Evolutionary conservation across 1,140 invertebrate genomes (phyloP), one percentile per base, ranked within the genome.

Genomic region (Venustaconcha ellipsiformis): DNA sequence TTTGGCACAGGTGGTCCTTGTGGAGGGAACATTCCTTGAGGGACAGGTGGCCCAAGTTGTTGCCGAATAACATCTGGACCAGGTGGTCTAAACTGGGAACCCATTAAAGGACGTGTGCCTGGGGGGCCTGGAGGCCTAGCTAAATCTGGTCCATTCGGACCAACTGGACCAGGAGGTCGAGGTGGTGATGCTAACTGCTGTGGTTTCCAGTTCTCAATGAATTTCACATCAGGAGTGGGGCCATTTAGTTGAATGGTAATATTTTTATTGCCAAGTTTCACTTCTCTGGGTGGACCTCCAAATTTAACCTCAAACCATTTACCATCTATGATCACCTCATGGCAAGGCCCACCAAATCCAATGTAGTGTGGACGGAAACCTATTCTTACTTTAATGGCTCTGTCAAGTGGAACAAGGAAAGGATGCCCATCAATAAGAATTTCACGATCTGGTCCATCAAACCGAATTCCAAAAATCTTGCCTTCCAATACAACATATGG

Each of bases 361-460:
- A 95, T 86, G 1, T 94, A 94, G 86, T 95, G 93, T 55, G 93
- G 92, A 66, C 94, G 92, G 18, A 93, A 93, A 71, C 95, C 94
- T 14, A 97, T 92, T 78, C 94, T 92, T 55, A 90, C 82, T 66
- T 87, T 94, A 87, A 96, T 95, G 14, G 95, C 93, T 87, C 95
- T 95, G 12, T 95, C 93, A 89, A 97, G 92, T 0, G 95, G 94
- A 63, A 95, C 93, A 84, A 94, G 92, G 63, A 93, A 93, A 92
- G 83, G 70, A 48, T 78, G 91, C 23, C 94, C 94, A 88, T 99
- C 95, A 48, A 99, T 94, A 80, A 94, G 96, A 1, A 99, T 90
- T 88, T 99, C 97, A 70, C 96, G 92, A 0, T 96, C 97, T 0
- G 97, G 97, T 26, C 94, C 95, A 57, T 98, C 97, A 77, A 99